Evolutionary conservation across 1,140 invertebrate species (phyloP).

Genomic region (Heterodera schachtii): DNA sequence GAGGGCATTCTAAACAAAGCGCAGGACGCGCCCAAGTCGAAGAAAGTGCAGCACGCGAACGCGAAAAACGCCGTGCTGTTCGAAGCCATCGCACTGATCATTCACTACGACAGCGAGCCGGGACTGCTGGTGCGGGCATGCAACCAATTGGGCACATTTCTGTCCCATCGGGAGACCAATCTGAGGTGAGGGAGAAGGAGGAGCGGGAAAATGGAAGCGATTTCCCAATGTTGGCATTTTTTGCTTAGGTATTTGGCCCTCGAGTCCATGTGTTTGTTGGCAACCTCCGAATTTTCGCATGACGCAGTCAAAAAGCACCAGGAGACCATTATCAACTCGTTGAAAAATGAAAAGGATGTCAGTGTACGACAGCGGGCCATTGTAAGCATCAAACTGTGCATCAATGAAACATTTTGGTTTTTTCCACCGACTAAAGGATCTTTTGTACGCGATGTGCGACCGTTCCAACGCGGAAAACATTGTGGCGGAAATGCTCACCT

Average conservation of each 20-base stretch:
- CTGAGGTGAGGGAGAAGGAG: too few species aligned
- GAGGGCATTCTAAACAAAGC: constrained; percentile 99
- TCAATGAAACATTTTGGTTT: not conserved
- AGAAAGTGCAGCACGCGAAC: constrained; percentile 99
- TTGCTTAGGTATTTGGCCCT: constrained; percentile 81
- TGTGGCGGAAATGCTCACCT: constrained; percentile 98
- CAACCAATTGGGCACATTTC: constrained; percentile 96
- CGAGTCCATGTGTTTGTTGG: constrained; percentile 98
- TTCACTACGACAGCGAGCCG: constrained; percentile 97
- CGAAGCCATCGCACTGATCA: constrained; percentile 97
- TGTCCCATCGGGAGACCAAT: constrained; percentile 98
- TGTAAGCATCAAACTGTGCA: not conserved
- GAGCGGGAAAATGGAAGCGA: too few species aligned
- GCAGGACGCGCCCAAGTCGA: constrained; percentile 98
- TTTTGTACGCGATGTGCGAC: constrained; percentile 99
- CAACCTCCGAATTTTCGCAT: constrained; percentile 98
- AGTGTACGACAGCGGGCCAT: constrained; percentile 97
- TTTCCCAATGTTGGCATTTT: not conserved
- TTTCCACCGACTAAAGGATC: constrained; percentile 71
- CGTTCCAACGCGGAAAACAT: constrained; percentile 98
- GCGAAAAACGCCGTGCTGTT: constrained; percentile 99
- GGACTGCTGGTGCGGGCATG: constrained; percentile 94
- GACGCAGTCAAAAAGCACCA: constrained; percentile 99
- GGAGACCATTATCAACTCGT: constrained; percentile 96
- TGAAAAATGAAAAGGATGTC: constrained; percentile 97